phyloP scores from a whole-genome alignment of 2,888 invertebrate species.

The Diloba caeruleocephala region DNA sequence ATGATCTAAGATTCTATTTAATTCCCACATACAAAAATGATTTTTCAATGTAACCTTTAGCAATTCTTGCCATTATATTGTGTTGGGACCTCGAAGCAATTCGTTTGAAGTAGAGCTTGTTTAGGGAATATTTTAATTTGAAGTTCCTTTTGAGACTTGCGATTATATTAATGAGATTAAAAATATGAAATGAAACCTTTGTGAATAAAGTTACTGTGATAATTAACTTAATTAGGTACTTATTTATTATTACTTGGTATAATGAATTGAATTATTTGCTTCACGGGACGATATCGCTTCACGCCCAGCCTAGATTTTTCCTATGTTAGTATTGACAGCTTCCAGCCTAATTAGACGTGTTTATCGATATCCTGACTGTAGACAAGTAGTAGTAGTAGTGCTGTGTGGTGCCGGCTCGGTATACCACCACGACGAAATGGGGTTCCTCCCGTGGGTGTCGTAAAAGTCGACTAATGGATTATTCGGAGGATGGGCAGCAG shows the following conservation, averaged over 20 bases:
- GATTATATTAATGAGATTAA: constrained; percentile 31
- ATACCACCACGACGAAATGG: no score
- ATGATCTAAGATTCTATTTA: constrained; percentile 2
- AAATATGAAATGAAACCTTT: constrained; percentile 25
- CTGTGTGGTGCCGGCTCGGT: no score
- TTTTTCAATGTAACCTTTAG: constrained; percentile 6
- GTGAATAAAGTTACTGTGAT: constrained; percentile 10
- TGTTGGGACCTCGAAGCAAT: constrained; percentile 5
- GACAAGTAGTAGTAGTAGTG: no score
- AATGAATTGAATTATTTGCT: no score
- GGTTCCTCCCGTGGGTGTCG: no score
- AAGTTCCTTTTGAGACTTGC: constrained; percentile 9
- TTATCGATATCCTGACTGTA: no score
- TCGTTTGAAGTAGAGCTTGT: constrained; percentile 27
- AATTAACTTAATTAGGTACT: constrained; percentile 26
- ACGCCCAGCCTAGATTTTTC: no score
- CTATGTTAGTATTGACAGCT: no score
- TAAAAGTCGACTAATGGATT: no score
- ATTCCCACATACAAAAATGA: constrained; percentile 15
- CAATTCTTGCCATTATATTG: constrained; percentile 10
- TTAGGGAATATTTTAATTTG: constrained; percentile 32
- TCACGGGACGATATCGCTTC: no score
- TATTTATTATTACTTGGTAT: background rate
- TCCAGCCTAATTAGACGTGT: no score
- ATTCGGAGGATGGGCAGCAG: no score